Evolutionary conservation across 2,797 vertebrate species (phyloP).

Genomic region (Mus spretus): DNA sequence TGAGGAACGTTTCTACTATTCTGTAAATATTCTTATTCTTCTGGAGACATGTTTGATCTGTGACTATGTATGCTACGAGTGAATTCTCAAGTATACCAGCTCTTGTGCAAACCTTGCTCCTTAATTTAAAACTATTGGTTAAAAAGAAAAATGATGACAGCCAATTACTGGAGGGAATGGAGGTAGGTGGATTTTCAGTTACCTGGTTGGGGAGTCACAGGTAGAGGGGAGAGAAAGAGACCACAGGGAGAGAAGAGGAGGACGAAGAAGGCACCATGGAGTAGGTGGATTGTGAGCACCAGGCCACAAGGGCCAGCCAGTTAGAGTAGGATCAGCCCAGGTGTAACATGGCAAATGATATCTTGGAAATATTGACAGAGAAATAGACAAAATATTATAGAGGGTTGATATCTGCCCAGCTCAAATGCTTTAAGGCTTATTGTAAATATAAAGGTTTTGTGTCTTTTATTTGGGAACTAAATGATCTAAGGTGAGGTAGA

Average conservation of each 20-base stretch:
- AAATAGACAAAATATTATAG: neutral
- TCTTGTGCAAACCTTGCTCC: neutral
- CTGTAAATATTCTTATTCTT: slow-evolving; percentile 6
- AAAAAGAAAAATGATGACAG: neutral
- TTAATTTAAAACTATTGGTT: neutral
- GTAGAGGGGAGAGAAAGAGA: neutral
- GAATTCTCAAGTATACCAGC: neutral
- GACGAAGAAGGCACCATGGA: neutral
- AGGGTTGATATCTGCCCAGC: neutral
- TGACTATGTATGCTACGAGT: neutral
- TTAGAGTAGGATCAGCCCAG: neutral
- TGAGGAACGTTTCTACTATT: neutral
- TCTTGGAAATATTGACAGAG: neutral
- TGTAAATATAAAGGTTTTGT: neutral
- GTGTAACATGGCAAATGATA: neutral
- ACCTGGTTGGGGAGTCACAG: neutral
- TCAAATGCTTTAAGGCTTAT: neutral
- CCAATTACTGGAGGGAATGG: neutral
- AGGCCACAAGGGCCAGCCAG: neutral
- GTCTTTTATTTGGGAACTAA: neutral
- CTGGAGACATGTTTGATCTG: neutral
- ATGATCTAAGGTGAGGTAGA: neutral
- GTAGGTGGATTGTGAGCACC: neutral
- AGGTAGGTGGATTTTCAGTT: neutral
- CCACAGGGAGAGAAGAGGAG: too few relatives aligned